Percentiles rank a stretch among this genome's conserved stretches.
phyloP scores from a whole-genome alignment of 2,113 vertebrate genomes.

The Daboia siamensis region DNA sequence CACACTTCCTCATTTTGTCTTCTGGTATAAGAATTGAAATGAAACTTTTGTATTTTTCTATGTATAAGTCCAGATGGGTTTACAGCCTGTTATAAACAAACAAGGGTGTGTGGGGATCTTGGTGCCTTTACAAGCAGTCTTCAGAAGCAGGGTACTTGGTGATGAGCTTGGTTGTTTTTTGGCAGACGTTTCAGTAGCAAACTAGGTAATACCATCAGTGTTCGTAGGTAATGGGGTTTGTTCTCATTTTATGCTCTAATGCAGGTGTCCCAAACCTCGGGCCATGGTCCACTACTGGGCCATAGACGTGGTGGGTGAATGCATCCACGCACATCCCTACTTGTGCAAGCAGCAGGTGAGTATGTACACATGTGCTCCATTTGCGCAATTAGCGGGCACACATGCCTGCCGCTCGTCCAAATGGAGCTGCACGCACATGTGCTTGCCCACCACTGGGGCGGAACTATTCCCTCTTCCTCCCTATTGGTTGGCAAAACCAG shows the following conservation, averaged over 20 bases:
- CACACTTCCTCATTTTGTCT: not conserved
- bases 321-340: not conserved
- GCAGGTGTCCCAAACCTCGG: not conserved
- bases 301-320: not conserved
- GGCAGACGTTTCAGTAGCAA: not conserved
- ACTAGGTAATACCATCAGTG: not conserved
- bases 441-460: not conserved
- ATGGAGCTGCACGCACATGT: not conserved
- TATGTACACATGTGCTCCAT: not conserved
- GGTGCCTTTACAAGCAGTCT: not conserved
- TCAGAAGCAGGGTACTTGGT: not conserved
- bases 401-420: no score
- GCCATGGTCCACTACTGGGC: not conserved
- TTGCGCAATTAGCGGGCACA: no score
- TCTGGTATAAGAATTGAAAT: not conserved
- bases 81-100: not conserved
- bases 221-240: not conserved
- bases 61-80: not conserved
- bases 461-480: not conserved
- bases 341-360: not conserved
- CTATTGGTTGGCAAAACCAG: not conserved
- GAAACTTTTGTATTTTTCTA: not conserved
- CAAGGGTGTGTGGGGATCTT: not conserved
- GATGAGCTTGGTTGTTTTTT: not conserved
- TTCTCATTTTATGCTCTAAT: not conserved